Conservation (phyloP, 1,140 invertebrate species). For the Lordiphosa collinella region DNA sequence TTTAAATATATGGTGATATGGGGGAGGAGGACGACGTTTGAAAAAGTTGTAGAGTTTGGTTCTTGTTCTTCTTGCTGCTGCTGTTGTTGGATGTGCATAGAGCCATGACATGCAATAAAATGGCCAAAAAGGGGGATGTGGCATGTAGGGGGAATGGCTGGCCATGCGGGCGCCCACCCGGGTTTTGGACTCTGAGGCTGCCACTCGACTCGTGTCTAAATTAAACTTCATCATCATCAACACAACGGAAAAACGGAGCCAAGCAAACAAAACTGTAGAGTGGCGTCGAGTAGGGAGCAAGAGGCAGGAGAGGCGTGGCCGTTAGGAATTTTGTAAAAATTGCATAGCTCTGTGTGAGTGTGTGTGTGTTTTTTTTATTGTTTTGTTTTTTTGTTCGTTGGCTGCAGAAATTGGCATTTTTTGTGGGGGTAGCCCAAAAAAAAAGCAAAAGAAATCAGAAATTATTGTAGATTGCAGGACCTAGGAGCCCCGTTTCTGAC, state of each 20-base stretch:
- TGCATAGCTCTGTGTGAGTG: constrained; percentile 44
- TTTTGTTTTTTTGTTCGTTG: constrained; percentile 8
- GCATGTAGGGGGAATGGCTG: not conserved
- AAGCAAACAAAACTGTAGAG: constrained; percentile 37
- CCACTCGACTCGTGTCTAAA: constrained; percentile 69
- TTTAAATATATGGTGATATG: too few relatives aligned
- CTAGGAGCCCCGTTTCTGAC: constrained; percentile 36
- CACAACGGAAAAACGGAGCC: constrained; percentile 28
- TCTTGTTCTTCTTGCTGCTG: not conserved
- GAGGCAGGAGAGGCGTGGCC: constrained; percentile 14
- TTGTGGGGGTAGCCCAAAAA: constrained; percentile 25
- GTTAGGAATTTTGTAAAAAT: constrained; percentile 62
- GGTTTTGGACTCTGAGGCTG: constrained; percentile 17
- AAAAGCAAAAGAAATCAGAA: constrained; percentile 65
- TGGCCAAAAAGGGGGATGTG: constrained; percentile 13
- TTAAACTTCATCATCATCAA: constrained; percentile 72
- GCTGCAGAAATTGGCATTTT: constrained; percentile 72
- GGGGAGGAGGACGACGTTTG: not conserved
- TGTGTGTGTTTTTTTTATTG: not conserved
- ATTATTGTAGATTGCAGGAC: constrained; percentile 72
- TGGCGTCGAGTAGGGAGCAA: constrained; percentile 8
- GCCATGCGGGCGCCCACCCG: constrained; percentile 22
- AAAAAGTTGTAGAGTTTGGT: not conserved
- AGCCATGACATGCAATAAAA: constrained; percentile 51
- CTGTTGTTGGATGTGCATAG: constrained; percentile 23